These are phyloP conservation scores for Sitobion miscanthi DNA, from an alignment of 1,140 invertebrate species.

Conservation along the genomic window DNA sequence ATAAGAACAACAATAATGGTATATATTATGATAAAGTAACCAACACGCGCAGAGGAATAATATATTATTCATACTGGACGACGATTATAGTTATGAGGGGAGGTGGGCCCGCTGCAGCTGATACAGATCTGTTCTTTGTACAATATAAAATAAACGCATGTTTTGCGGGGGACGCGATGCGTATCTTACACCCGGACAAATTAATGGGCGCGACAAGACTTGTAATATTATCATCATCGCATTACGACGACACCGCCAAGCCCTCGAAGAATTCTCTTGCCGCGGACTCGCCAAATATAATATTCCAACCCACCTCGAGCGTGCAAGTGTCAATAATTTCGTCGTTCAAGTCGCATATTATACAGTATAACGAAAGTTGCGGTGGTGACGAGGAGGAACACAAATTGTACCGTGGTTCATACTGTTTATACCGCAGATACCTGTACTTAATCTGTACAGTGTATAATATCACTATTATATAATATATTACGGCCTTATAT, in stretches of 20 bases:
- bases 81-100: too few relatives aligned
- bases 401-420: background rate
- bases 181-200: background rate
- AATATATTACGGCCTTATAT: too few relatives aligned
- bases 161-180: background rate
- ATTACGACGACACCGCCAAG: background rate
- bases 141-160: background rate
- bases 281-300: too few relatives aligned
- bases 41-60: too few relatives aligned
- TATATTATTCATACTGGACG: background rate
- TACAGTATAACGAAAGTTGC: background rate
- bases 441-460: too few relatives aligned
- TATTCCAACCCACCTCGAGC: background rate
- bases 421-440: background rate
- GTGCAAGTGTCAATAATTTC: background rate
- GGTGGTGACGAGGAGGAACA: background rate
- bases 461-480: too few relatives aligned
- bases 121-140: background rate
- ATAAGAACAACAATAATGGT: background rate
- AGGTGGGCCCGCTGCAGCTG: background rate
- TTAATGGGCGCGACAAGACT: background rate
- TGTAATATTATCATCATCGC: background rate
- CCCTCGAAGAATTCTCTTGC: background rate
- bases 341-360: background rate
- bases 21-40: background rate